Percentiles rank a stretch among this genome's conserved stretches.
Conservation (phyloP, 2,797 vertebrate species). For the Spatula clypeata region DNA sequence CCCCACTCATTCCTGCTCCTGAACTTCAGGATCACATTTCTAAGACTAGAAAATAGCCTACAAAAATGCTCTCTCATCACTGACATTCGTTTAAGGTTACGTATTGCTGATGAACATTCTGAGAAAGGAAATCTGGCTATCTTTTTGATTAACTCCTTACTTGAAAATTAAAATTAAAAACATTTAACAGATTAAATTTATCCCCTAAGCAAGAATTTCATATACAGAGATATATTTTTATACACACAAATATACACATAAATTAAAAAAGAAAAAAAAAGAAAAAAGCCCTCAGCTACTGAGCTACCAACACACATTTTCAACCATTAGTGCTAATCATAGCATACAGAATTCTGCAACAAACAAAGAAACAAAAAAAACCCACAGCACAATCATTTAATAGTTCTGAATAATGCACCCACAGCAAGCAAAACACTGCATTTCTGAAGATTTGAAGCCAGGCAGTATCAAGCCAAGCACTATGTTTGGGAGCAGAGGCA, state of each 20-base stretch:
- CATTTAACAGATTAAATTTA: not conserved
- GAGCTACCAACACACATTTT: not conserved
- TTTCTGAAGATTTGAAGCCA: not conserved
- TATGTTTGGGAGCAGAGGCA: not conserved
- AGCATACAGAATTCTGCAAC: not conserved
- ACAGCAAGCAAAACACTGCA: not conserved
- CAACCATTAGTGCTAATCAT: not conserved
- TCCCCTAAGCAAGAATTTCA: not conserved
- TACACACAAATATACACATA: not conserved
- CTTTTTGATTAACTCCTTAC: not conserved
- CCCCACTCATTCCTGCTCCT: constrained; percentile 26
- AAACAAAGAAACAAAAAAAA: not conserved
- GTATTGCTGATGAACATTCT: not conserved
- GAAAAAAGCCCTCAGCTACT: not conserved
- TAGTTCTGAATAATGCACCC: not conserved
- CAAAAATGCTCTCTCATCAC: not conserved
- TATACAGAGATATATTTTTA: not conserved
- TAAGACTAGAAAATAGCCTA: not conserved
- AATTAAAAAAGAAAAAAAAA: not conserved
- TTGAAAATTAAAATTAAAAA: constrained; percentile 9
- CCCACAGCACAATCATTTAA: not conserved
- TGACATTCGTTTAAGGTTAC: not conserved
- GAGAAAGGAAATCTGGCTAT: not conserved
- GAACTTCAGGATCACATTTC: constrained; percentile 1
- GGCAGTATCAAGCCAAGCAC: fast-evolving